Percentiles rank a stretch among this genome's conserved stretches.
These are phyloP conservation scores for Etheostoma cragini DNA, from an alignment of 2,113 vertebrate species.

Conservation along the genomic window DNA sequence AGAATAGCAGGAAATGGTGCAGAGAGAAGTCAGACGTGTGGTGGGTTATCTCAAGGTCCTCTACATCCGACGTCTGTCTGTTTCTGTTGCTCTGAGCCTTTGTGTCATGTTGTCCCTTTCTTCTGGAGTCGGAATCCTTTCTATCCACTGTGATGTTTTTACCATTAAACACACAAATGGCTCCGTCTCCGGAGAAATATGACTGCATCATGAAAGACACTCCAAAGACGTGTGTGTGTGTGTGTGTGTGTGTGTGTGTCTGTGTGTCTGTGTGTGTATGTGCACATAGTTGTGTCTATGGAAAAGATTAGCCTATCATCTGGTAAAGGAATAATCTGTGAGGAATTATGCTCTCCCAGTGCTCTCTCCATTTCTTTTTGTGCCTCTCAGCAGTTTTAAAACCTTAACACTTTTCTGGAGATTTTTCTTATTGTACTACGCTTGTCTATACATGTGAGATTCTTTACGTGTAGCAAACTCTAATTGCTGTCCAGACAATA, in stretches of 20 bases:
- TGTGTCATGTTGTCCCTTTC: slow-evolving; percentile 27
- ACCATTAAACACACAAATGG: slow-evolving; percentile 48
- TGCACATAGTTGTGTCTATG: slow-evolving; percentile 51
- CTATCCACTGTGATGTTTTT: slow-evolving; percentile 64
- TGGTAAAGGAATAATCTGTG: slow-evolving; percentile 75
- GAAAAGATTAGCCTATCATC: slow-evolving; percentile 77
- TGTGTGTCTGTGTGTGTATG: background rate
- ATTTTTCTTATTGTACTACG: slow-evolving; percentile 39
- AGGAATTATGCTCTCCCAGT: slow-evolving; percentile 42
- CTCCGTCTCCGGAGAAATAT: slow-evolving; percentile 34
- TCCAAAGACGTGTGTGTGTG: slow-evolving; percentile 47
- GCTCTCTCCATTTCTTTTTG: slow-evolving; percentile 47
- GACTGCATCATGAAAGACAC: slow-evolving; percentile 45
- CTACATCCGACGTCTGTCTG: slow-evolving; percentile 35
- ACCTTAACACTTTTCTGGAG: slow-evolving; percentile 25
- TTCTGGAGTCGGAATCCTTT: slow-evolving; percentile 29
- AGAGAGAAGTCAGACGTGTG: slow-evolving; percentile 40
- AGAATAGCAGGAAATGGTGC: slow-evolving; percentile 32
- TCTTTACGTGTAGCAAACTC: slow-evolving; percentile 36
- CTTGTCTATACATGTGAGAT: slow-evolving; percentile 55
- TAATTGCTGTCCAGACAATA: slow-evolving; percentile 5
- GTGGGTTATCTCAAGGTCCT: slow-evolving; percentile 24
- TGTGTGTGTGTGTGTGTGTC: slow-evolving; percentile 23
- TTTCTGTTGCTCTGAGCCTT: slow-evolving; percentile 42
- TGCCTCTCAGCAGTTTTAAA: slow-evolving; percentile 56